Evolutionary conservation across 2,797 vertebrate species (phyloP), one percentile per base, ranked within the genome.

Genomic region (Sebastiscus albofasciatus): DNA sequence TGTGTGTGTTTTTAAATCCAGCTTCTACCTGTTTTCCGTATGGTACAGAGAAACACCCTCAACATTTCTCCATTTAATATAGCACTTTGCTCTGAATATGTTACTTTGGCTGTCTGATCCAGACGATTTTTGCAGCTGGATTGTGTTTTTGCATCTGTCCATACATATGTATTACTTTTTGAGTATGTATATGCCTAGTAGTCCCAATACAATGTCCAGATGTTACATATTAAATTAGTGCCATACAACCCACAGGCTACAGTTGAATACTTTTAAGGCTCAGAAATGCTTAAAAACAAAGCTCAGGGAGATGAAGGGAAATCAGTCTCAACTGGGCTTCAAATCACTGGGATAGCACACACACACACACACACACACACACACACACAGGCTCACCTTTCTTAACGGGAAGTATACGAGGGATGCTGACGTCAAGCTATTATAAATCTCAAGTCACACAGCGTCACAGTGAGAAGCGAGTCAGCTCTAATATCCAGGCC

Each of bases 361-460:
- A 16, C 33, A 52, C 56, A 26, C 61, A 42, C 62, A 20, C 67
- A 62, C 67, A 36, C 12, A 61, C 68, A 68, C 82, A 36, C 34
- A 49, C 78, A 33, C 42, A 69, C 42, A n/a, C 73, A 62, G 71
- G 72, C 75, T 84, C 79, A 79, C 55, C 81, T 91, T 90, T 85
- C 87, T 72, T 82, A 36, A 67, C 22, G 9, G 83, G 81, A 90
- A 90, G 77, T 74, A 55, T 80, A 39, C 56, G 39, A 79, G 65
- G 39, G 55, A 87, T 46, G 46, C 72, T 89, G 85, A 92, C 81
- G 87, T 93, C 90, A 92, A 84, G 72, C 71, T 74, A 75, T 82
- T 80, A 78, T 89, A 90, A 91, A 90, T 89, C 75, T 89, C 76
- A 66, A 81, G 81, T 86, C 79, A 64, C 80, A 55, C 66, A 81